Evolutionary conservation across 2,797 vertebrate species (phyloP).

Genomic region (Thalassophryne amazonica): DNA sequence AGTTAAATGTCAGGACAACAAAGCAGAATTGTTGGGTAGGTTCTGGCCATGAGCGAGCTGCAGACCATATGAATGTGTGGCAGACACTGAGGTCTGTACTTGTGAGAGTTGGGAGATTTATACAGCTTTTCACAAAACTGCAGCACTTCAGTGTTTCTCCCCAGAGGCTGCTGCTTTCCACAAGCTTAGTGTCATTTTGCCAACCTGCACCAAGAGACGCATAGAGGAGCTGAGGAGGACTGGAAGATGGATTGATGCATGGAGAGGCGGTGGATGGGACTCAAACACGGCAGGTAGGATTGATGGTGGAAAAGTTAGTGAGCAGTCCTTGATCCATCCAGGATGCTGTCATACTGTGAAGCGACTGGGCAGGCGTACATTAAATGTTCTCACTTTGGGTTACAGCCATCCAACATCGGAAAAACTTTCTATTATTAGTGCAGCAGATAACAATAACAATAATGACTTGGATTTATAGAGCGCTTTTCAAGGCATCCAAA

Average conservation of each 20-base stretch:
- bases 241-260: conserved; percentile 26
- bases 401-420: not conserved
- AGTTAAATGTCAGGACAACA: too few relatives aligned
- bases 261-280: not conserved
- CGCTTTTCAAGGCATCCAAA: too few relatives aligned
- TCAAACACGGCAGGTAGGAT: conserved; percentile 44
- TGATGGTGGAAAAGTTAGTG: conserved; percentile 47
- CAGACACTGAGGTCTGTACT: conserved; percentile 1
- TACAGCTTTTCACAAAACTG: conserved; percentile 56
- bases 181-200: conserved; percentile 46
- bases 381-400: not conserved
- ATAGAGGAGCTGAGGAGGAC: conserved; percentile 23
- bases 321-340: not conserved
- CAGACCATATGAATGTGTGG: conserved; percentile 5
- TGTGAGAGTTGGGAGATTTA: conserved; percentile 20
- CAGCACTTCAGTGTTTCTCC: conserved; percentile 22
- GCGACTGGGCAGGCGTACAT: not conserved
- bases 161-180: conserved; percentile 35
- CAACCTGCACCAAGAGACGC: conserved; percentile 27
- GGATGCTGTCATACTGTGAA: not conserved
- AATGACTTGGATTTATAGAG: too few relatives aligned
- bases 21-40: too few relatives aligned
- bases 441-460: too few relatives aligned
- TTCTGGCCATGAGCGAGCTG: too few relatives aligned
- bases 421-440: too few relatives aligned